A percentile compares a stretch with the other conserved stretches of the same genome.
These are phyloP conservation scores for Equus quagga DNA, from an alignment of 2,113 vertebrate genomes.

Conservation along the genomic window DNA sequence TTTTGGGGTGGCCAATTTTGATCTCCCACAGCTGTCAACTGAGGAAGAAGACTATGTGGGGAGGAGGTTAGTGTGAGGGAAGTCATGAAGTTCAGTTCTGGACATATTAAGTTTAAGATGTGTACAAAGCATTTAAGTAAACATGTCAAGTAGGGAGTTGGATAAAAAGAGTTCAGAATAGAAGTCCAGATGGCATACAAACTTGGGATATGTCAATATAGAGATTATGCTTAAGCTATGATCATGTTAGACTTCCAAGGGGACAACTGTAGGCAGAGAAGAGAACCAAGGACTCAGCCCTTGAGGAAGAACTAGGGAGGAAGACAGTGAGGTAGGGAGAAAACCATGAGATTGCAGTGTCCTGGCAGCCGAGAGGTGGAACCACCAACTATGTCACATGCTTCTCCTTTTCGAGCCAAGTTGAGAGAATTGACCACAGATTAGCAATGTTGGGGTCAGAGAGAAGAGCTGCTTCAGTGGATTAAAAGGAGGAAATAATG, in stretches of 20 bases:
- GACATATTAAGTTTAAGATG: neutral
- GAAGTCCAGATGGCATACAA: neutral
- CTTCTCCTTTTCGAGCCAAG: neutral
- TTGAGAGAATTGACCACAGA: neutral
- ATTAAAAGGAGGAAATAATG: neutral
- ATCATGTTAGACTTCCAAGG: neutral
- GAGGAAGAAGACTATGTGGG: too few species aligned
- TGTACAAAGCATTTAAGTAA: neutral
- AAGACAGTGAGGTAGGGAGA: neutral
- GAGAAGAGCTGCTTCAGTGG: neutral
- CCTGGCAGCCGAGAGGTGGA: neutral
- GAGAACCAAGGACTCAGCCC: neutral
- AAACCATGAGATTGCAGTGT: neutral
- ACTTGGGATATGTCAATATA: neutral
- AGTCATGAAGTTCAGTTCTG: neutral
- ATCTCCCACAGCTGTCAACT: neutral
- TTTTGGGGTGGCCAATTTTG: too few species aligned
- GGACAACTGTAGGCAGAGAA: neutral
- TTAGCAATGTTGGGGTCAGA: fast-evolving
- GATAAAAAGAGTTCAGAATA: neutral
- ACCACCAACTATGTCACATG: neutral
- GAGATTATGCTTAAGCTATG: neutral
- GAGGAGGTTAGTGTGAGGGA: neutral
- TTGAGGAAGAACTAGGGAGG: neutral
- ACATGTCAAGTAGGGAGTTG: neutral